phyloP scores from a whole-genome alignment of 1,140 invertebrate species.

The Medauroidea extradentata region DNA sequence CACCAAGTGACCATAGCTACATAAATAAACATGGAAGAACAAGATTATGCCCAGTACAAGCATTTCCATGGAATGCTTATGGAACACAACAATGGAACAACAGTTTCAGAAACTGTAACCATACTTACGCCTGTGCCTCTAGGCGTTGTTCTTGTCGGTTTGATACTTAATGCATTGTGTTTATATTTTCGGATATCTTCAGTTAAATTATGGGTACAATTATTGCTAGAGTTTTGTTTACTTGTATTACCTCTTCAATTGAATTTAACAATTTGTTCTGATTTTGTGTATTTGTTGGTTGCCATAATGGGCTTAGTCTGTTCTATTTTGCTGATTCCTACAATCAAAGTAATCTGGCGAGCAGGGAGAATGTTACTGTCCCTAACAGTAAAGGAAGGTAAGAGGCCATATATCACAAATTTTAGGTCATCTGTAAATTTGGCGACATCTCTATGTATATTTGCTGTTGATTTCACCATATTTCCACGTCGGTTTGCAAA shows the following conservation, averaged over 20 bases:
- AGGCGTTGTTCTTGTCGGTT: background rate
- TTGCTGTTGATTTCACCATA: constrained; percentile 87
- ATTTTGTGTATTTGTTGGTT: background rate
- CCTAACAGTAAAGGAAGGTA: constrained; percentile 33
- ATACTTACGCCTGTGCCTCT: background rate
- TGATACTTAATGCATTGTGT: too few species aligned
- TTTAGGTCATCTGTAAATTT: constrained; percentile 66
- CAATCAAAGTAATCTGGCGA: too few species aligned
- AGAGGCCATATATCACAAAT: constrained; percentile 57
- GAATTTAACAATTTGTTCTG: constrained; percentile 5
- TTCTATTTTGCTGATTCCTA: background rate
- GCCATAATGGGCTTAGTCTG: background rate
- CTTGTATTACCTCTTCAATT: constrained; percentile 10
- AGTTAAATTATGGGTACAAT: too few species aligned
- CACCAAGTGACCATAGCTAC: too few species aligned
- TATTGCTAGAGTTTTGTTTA: background rate
- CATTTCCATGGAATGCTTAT: constrained; percentile 45
- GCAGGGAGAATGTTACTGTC: background rate
- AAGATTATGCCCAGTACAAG: constrained; percentile 31
- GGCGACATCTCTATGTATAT: constrained; percentile 74
- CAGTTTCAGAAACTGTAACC: constrained; percentile 20
- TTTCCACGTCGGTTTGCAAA: constrained; percentile 85
- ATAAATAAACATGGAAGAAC: too few species aligned
- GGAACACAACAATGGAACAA: constrained; percentile 47
- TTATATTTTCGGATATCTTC: too few species aligned